phyloP scores from a whole-genome alignment of 2,888 invertebrate genomes.

The Opisthograptis luteolata region DNA sequence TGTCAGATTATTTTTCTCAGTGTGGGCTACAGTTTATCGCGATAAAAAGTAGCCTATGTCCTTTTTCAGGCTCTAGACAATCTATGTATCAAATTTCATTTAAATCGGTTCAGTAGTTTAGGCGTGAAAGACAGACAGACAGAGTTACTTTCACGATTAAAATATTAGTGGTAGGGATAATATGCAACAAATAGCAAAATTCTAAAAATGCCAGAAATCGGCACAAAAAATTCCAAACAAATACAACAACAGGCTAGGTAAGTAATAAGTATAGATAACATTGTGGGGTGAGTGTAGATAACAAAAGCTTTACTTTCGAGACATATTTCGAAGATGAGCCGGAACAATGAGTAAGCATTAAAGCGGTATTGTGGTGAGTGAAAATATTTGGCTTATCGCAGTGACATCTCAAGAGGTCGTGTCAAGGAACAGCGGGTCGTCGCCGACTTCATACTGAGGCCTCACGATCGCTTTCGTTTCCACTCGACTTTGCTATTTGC shows the following conservation, averaged over 20 bases:
- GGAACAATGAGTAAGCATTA: slow-evolving; percentile 35
- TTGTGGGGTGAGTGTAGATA: slow-evolving; percentile 7
- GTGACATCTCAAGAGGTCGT: slow-evolving; percentile 37
- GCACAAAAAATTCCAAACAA: slow-evolving; percentile 10
- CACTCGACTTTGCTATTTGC: neutral
- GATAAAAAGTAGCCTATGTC: no score
- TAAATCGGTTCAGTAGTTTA: no score
- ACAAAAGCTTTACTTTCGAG: slow-evolving; percentile 25
- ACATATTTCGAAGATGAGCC: slow-evolving; percentile 16
- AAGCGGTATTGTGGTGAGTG: slow-evolving; percentile 21
- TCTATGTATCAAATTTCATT: no score
- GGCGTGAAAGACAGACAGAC: no score
- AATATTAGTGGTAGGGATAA: neutral
- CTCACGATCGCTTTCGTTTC: slow-evolving; percentile 17
- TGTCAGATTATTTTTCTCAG: no score
- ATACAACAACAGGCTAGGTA: slow-evolving; percentile 15
- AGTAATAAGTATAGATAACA: slow-evolving; percentile 24
- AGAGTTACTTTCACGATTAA: no score
- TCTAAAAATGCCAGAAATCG: neutral
- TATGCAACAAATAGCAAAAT: neutral
- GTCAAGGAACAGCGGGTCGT: slow-evolving; percentile 26
- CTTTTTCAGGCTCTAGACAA: no score
- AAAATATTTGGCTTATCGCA: slow-evolving; percentile 33
- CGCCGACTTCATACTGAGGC: slow-evolving; percentile 12
- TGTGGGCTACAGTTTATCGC: no score